phyloP scores from a whole-genome alignment of 2,797 vertebrate genomes.

The Staurois parvus region DNA sequence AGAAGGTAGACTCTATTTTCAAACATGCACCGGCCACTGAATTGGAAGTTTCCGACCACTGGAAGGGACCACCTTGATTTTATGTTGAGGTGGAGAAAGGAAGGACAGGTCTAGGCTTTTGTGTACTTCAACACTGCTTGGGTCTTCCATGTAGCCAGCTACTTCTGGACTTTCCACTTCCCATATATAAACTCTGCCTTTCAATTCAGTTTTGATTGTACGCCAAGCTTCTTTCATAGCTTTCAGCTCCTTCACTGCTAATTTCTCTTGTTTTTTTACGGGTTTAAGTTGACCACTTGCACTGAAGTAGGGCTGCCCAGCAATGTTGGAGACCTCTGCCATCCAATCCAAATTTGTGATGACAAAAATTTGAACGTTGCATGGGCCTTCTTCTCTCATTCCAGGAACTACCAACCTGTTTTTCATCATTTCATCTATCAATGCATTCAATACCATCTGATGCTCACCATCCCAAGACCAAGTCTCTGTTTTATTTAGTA shows the following conservation, averaged over 20 bases:
- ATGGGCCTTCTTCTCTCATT: not conserved
- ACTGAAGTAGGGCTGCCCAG: not conserved
- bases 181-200: constrained; percentile 15
- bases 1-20: not conserved
- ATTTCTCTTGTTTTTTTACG: not conserved
- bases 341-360: constrained; percentile 6
- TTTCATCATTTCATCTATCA: not conserved
- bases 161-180: constrained; percentile 26
- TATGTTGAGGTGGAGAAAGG: not conserved
- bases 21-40: not conserved
- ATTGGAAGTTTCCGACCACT: not conserved
- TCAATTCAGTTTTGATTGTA: not conserved
- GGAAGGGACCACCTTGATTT: not conserved
- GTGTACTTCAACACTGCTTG: not conserved
- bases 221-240: constrained; percentile 29
- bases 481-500: not conserved
- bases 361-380: not conserved
- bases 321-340: constrained; percentile 28
- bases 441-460: not conserved
- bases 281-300: not conserved
- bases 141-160: not conserved
- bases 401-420: not conserved
- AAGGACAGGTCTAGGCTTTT: not conserved
- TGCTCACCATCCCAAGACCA: not conserved
- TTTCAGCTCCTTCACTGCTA: not conserved